Evolutionary conservation across 2,113 vertebrate species (phyloP).

Genomic region (Varanus salvator): DNA sequence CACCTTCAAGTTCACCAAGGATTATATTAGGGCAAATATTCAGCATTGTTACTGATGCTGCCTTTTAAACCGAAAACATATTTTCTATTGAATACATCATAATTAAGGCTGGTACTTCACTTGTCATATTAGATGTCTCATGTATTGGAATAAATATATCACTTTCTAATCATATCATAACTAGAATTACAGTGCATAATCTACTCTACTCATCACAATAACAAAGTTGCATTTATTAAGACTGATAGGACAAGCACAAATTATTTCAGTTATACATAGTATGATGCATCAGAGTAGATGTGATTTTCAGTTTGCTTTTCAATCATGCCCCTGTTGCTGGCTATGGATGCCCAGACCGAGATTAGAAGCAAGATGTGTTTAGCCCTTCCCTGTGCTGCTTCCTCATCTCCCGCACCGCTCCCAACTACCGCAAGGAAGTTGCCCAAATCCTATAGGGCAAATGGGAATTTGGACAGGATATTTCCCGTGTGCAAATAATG

Average conservation of each 20-base stretch:
- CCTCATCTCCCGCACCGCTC: too few species aligned
- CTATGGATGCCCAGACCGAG: not conserved
- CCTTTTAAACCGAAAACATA: not conserved
- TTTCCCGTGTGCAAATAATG: not conserved
- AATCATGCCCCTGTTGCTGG: not conserved
- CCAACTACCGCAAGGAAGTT: not conserved
- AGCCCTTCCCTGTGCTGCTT: not conserved
- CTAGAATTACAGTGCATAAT: not conserved
- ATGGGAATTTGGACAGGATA: not conserved
- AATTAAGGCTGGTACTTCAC: constrained; percentile 1
- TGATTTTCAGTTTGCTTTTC: not conserved
- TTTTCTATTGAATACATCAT: not conserved
- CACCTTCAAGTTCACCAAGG: not conserved
- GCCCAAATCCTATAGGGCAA: not conserved
- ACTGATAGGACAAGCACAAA: not conserved
- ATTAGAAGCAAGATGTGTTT: not conserved
- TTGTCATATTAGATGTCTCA: not conserved
- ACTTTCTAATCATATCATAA: not conserved
- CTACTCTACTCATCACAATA: not conserved
- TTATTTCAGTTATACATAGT: not conserved
- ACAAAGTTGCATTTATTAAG: not conserved
- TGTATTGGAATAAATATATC: not conserved
- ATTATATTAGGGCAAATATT: not conserved
- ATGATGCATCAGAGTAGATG: not conserved
- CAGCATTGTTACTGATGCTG: not conserved